phyloP scores from a whole-genome alignment of 2,797 vertebrate species.

The Linurgus olivaceus region DNA sequence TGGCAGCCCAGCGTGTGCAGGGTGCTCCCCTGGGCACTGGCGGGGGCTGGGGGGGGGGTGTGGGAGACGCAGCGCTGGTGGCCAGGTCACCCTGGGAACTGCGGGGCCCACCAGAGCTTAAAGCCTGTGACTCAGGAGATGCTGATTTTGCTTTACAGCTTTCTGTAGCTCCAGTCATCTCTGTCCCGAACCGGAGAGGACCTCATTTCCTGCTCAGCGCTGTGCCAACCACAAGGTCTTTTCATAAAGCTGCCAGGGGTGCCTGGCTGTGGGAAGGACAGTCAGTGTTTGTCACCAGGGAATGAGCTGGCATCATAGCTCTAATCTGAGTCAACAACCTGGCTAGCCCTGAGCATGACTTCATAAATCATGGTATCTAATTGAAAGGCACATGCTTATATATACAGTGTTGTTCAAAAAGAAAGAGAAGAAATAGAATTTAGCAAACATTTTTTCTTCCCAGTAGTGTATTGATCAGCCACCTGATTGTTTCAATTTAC shows the following conservation, averaged over 20 bases:
- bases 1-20: fast-evolving
- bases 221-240: conserved; percentile 60
- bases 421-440: background rate
- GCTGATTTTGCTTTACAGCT: conserved; percentile 23
- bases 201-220: conserved; percentile 59
- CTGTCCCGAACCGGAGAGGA: conserved; percentile 50
- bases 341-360: conserved; percentile 41
- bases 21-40: background rate
- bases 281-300: conserved; percentile 63
- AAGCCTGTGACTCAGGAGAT: conserved; percentile 47
- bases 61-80: background rate
- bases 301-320: conserved; percentile 58
- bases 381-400: conserved; percentile 37
- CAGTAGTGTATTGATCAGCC: background rate
- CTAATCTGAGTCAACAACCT: conserved; percentile 64
- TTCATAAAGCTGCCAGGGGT: conserved; percentile 55
- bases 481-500: conserved; percentile 22
- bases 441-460: background rate
- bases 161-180: conserved; percentile 58
- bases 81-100: conserved; percentile 1
- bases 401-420: background rate
- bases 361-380: conserved; percentile 44
- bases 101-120: background rate
- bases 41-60: background rate
- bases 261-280: conserved; percentile 53